A percentile compares a stretch with the other conserved stretches of the same genome.
Conservation (phyloP, 2,888 invertebrate species). For the Panzeria rudis region DNA sequence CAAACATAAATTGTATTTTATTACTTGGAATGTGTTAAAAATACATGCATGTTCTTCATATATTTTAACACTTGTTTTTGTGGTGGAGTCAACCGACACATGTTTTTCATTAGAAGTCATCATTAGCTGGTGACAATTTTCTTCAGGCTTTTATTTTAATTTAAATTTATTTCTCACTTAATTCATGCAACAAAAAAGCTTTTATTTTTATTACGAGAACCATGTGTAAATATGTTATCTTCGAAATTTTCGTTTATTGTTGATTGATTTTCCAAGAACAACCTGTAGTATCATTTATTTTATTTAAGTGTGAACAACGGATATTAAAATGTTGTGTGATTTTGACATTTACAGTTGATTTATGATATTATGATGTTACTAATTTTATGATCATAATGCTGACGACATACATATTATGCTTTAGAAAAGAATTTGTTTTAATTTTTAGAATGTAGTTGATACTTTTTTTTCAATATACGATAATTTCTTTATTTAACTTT, state of each 20-base stretch:
- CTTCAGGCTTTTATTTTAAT: slow-evolving; percentile 17
- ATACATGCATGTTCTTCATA: slow-evolving; percentile 15
- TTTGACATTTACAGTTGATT: slow-evolving; percentile 36
- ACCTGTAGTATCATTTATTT: slow-evolving; percentile 19
- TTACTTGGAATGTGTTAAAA: slow-evolving; percentile 33
- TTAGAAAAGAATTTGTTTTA: too few relatives aligned
- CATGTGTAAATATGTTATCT: not conserved
- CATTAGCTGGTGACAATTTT: slow-evolving; percentile 45
- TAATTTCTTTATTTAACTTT: too few relatives aligned
- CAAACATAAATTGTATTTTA: slow-evolving; percentile 48
- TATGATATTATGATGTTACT: not conserved
- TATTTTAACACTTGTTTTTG: slow-evolving; percentile 61
- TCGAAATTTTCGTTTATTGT: slow-evolving; percentile 27
- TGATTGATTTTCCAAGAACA: slow-evolving; percentile 59
- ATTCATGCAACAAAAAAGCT: slow-evolving; percentile 34
- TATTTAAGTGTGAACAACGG: not conserved
- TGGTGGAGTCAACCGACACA: slow-evolving; percentile 27
- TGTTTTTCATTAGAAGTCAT: slow-evolving; percentile 51
- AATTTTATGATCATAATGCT: not conserved
- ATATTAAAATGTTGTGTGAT: not conserved
- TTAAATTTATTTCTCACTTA: slow-evolving; percentile 39
- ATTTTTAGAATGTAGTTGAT: too few relatives aligned
- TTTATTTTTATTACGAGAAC: slow-evolving; percentile 26
- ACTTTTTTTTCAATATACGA: too few relatives aligned
- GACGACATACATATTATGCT: not conserved